Evolutionary conservation across 2,113 vertebrate genomes (phyloP), one percentile per base, ranked within the genome.

Genomic region (Piaya cayana): DNA sequence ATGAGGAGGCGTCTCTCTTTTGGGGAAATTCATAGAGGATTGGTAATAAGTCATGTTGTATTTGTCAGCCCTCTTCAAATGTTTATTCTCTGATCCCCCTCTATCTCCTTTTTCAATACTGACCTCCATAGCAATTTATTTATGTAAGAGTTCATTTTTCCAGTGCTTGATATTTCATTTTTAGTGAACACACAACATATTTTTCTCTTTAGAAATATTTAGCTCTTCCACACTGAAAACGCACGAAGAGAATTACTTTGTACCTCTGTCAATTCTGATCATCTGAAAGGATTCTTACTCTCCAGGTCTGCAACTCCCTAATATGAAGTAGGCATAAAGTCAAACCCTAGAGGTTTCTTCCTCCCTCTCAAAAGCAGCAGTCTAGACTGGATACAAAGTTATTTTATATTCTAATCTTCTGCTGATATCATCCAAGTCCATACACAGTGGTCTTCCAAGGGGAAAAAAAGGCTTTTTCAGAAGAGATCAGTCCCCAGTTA

Each of bases 131-230:
- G n/a, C 21, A 29, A 4, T 26, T 62, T 7, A 43, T 2, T 62
- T 7, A 43, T 2, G 20, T 6, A 43, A 11, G 15, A 84, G 15
- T 12, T 80, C 9, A 30, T 77, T 74, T 92, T 88, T 90, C 69
- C 71, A 81, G 82, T 32, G 42, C 12, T 88, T 5, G 0, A 89
- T 32, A 45, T 74, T 93, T 88, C 55, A 42, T 70, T 88, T 95
- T 78, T 58, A 92, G 47, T 0, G 1, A 86, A 91, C 11, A 62
- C 10, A 72, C 1, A 18, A 47, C 74, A 27, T 20, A 78, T 9
- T 84, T 87, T 59, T 83, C 21, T 63, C 36, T 79, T 75, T 45
- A 32, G 42, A 95, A 85, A 75, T 34, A 79, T 45, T 84, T 88
- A 34, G 63, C 29, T 84, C 47, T 77, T 80, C 32, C 34, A 59